Base-by-base conservation (phyloP, 2,888 invertebrate species). In the Baccha elongata region DNA sequence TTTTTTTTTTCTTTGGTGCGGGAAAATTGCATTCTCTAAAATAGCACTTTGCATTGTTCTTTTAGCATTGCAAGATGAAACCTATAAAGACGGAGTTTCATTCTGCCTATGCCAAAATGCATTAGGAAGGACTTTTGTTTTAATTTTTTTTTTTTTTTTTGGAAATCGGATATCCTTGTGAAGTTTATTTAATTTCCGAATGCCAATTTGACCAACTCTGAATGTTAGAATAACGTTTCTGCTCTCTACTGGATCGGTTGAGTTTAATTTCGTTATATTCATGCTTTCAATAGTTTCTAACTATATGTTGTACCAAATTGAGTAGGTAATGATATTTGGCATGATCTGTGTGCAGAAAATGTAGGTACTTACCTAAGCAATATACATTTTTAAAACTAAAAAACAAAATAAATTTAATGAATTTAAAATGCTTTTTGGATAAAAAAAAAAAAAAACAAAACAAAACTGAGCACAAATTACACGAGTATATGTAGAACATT, bases 141-240 rank as follows among this genome's bases (percentile, higher is more conserved):
- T 40, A 26, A 2, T 26, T 19, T 8, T 48, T 55, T 64, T 64
- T 64, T 48, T 60, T 75, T 67, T 60, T 29, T 35, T 40, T 21
- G n/a, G 50, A 50, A 74, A 68, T 69, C 44, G 69, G 65, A 69
- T 60, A 69, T 69, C 69, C 69, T 42, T 65, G 75, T 42, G 50
- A 40, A 53, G 79, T 62, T 80, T 74, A 80, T 80, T 74, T 80
- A 60, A 74, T 80, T 80, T 78, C 29, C 65, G 32, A 17, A 67
- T 5, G 44, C 35, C 75, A 68, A 68, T 60, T 74, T 62, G 58
- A 44, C 42, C 26, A 32, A 52, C 35, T 64, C 65, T 44, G 64
- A 62, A 65, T 58, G 35, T 65, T 72, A 19, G 37, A 37, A 62
- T n/a, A n/a, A 53, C 35, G 44, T 32, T 53, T 62, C 52, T 26